Base-by-base conservation (phyloP, 2,113 vertebrate genomes). In the Psettodes erumei region DNA sequence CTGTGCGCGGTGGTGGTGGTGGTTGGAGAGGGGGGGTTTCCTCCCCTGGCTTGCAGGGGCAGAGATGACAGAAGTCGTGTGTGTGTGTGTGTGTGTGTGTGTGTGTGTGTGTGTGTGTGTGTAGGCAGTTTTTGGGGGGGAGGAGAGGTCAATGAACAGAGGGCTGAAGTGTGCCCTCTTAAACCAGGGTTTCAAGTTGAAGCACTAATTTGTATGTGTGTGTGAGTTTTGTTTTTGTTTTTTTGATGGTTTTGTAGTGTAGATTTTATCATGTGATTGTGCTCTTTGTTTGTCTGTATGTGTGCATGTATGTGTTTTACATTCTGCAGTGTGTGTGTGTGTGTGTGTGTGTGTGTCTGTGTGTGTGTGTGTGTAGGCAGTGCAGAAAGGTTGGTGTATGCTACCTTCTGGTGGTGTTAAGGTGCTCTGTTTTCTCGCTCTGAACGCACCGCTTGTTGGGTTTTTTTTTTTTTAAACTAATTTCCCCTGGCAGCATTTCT, bases 361-460 rank as follows among this genome's bases (percentile, higher is more conserved):
- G 28, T 9, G 51, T 23, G 38, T 25, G 38, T 48, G 50, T 48
- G 55, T 38, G 58, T 10, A 43, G 21, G 48, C 25, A 42, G 73
- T 25, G 61, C 32, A 60, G 71, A 90, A 88, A 91, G 81, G 74
- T 30, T 53, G 76, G 68, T 85, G 91, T 92, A 87, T 90, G 80
- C 78, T 85, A 54, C 72, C 69, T 78, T 81, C 56, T 54, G 86
- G 33, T 38, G 11, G 15, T 71, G 79, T 88, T 79, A 84, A 86
- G 79, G 7, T 2, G 6, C 88, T 69, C 70, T 73, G 85, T 90
- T 90, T 93, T 92, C 88, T 59, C 28, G 25, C 77, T 82, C 89
- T 94, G 75, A 94, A 93, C 82, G 53, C 76, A 71, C 85, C 89
- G 90, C 88, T 37, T 94, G 92, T 93, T 91, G 74, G 87, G 87